Base-by-base conservation (phyloP, 2,113 vertebrate species). In the Callochromis pleurospilus region DNA sequence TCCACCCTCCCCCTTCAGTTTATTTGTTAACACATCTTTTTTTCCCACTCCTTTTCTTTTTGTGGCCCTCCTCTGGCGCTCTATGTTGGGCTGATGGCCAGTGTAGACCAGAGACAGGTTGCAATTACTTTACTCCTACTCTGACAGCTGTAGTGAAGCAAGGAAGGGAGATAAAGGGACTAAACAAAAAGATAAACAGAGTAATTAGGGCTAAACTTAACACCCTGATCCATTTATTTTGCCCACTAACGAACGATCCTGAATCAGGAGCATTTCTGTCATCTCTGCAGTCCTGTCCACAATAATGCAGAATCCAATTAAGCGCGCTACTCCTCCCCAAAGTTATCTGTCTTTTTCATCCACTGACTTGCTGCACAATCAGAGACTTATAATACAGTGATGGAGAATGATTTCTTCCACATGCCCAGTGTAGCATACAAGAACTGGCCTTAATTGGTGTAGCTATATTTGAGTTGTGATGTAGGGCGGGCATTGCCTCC, bases 381-480 rank as follows among this genome's bases (percentile, higher is more conserved):
- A 6, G 11, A 68, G n/a, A 90, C 81, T 84, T 88, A 90, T 86
- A 83, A 88, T 47, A 88, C 51, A 56, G 45, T 21, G 45, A 82
- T 82, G 82, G 49, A 82, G 62, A 90, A 82, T 51, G 58, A 62
- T 86, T 89, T 86, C 53, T 87, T 33, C 54, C 70, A 84, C 84
- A 83, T 86, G 84, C 79, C 62, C 81, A 90, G 83, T 82, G 89
- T 88, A 93, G 88, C 90, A 86, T 84, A 82, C 36, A 79, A 89
- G 82, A 89, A 85, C 33, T 94, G 93, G 88, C 93, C 90, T 94
- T 94, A 94, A 95, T 95, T 94, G 90, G 84, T 49, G 80, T 21
- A 87, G 92, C 94, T 94, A 94, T 92, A 94, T 94, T 92, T 91
- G 93, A 93, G 87, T 88, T 90, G 53, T 29, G 92, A 95, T 93